These are phyloP conservation scores for Elysia chlorotica DNA, from an alignment of 1,140 invertebrate species.

Conservation along the genomic window DNA sequence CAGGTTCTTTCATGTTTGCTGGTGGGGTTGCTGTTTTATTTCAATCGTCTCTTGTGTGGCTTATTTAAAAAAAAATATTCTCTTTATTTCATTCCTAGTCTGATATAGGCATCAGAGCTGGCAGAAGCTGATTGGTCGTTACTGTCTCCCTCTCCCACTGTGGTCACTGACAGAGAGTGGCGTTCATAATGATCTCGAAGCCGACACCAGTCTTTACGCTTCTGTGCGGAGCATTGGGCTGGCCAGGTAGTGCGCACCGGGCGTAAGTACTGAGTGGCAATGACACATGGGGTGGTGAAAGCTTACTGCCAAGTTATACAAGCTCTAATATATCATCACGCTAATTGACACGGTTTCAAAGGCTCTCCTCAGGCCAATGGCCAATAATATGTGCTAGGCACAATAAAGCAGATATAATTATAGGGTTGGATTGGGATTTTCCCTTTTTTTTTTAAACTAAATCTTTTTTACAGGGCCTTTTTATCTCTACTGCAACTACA, in stretches of 20 bases:
- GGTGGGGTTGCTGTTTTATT: not conserved
- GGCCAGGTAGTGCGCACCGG: slow-evolving; percentile 24
- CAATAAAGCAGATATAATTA: too few relatives aligned
- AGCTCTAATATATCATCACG: too few relatives aligned
- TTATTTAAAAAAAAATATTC: too few relatives aligned
- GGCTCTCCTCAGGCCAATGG: too few relatives aligned
- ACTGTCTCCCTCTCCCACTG: slow-evolving; percentile 7
- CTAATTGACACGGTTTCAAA: too few relatives aligned
- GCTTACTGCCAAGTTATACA: too few relatives aligned
- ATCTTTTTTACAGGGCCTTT: too few relatives aligned
- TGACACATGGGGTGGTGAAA: slow-evolving; percentile 19
- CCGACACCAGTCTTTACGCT: slow-evolving; percentile 11
- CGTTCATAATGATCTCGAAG: slow-evolving; percentile 24
- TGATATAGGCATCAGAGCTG: slow-evolving; percentile 13
- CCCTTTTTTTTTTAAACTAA: too few relatives aligned
- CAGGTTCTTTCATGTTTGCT: not conserved
- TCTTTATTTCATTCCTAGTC: slow-evolving; percentile 17
- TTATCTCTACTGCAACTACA: not conserved
- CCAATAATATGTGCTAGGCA: too few relatives aligned
- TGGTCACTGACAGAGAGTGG: slow-evolving; percentile 24
- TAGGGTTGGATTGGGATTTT: not conserved
- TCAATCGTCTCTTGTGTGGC: too few relatives aligned
- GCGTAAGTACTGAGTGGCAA: slow-evolving; percentile 40
- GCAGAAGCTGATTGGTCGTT: slow-evolving; percentile 8
- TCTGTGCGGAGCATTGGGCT: slow-evolving; percentile 10